Conservation (phyloP, 2,888 invertebrate species). For the Apamea epomidion region DNA sequence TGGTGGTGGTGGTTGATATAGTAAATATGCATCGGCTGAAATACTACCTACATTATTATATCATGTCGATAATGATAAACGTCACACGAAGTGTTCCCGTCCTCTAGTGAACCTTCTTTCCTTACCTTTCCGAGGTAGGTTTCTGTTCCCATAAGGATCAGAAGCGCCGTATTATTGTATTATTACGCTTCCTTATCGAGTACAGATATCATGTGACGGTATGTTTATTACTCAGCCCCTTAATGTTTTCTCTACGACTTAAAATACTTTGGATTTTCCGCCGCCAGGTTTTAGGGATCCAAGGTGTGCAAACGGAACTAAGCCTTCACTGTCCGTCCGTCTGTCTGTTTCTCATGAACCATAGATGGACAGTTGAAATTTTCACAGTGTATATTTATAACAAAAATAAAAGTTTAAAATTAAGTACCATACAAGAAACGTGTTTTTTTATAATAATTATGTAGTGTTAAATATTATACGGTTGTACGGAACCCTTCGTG, state of each 20-base stretch:
- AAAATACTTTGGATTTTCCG: neutral
- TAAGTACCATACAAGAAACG: too few relatives aligned
- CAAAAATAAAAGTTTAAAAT: too few relatives aligned
- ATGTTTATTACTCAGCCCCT: conserved; percentile 17
- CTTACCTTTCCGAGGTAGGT: neutral
- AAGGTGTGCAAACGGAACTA: too few relatives aligned
- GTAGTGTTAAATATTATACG: too few relatives aligned
- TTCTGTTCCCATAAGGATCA: conserved; percentile 8
- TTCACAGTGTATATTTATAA: too few relatives aligned
- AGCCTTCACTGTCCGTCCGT: too few relatives aligned
- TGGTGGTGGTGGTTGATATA: neutral
- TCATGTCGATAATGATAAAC: neutral
- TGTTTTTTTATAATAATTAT: too few relatives aligned
- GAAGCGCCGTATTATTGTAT: conserved; percentile 43
- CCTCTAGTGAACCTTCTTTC: conserved; percentile 19
- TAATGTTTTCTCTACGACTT: neutral
- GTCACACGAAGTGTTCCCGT: neutral
- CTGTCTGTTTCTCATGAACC: too few relatives aligned
- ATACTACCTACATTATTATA: neutral
- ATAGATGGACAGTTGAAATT: too few relatives aligned
- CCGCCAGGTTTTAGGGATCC: too few relatives aligned
- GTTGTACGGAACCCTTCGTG: too few relatives aligned
- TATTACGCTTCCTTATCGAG: conserved; percentile 3
- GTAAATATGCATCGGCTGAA: neutral
- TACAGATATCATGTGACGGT: neutral